Conservation (phyloP, 1,140 invertebrate species). For the Matsumurasca onukii region DNA sequence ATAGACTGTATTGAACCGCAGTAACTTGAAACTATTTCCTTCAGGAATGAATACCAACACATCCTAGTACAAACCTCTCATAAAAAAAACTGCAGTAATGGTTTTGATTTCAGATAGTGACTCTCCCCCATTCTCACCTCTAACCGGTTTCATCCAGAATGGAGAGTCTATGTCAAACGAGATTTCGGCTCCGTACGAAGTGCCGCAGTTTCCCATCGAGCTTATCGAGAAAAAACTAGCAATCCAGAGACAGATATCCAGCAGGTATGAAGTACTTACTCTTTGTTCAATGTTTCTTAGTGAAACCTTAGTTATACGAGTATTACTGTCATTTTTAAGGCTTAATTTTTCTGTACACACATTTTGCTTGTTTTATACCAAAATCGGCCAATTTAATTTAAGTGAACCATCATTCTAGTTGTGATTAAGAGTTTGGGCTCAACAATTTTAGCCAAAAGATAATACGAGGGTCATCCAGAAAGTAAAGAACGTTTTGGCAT, state of each 20-base stretch:
- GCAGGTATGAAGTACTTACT: too few species aligned
- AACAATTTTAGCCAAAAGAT: too few species aligned
- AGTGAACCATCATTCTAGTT: too few species aligned
- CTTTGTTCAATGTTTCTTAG: too few species aligned
- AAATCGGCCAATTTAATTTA: too few species aligned
- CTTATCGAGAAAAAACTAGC: conserved; percentile 92
- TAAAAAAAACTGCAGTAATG: background rate
- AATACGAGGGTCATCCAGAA: too few species aligned
- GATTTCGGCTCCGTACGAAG: conserved; percentile 91
- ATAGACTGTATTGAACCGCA: background rate
- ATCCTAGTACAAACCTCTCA: background rate
- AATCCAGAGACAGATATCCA: conserved; percentile 87
- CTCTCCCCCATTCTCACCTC: conserved; percentile 12
- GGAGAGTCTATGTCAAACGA: conserved; percentile 69
- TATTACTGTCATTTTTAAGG: too few species aligned
- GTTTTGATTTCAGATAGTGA: conserved; percentile 28
- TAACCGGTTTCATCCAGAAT: conserved; percentile 14
- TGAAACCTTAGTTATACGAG: too few species aligned
- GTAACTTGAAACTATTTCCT: background rate
- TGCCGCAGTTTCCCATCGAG: conserved; percentile 96
- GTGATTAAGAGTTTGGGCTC: too few species aligned
- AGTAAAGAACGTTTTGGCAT: too few species aligned
- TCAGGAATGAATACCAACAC: background rate
- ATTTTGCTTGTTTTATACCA: too few species aligned
- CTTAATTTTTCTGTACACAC: too few species aligned